phyloP scores from a whole-genome alignment of 2,797 vertebrate species.

The Sebastiscus albofasciatus region DNA sequence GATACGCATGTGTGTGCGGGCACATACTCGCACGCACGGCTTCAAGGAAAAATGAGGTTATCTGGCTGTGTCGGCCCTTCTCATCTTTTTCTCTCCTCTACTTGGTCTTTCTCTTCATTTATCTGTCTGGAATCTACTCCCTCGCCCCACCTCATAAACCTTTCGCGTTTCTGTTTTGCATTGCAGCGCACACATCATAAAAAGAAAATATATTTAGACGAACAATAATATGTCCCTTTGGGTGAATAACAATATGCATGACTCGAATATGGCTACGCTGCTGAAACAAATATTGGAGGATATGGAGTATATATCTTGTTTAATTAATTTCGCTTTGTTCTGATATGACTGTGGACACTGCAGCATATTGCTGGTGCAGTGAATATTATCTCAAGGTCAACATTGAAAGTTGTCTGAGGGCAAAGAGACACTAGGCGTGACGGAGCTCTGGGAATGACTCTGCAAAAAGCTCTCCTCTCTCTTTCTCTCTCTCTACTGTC shows the following conservation, averaged over 20 bases:
- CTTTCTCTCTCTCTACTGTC: conserved; percentile 27
- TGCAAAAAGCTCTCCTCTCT: conserved; percentile 56
- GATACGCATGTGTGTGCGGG: neutral
- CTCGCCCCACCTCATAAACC: conserved; percentile 35
- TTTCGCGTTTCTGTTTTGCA: conserved; percentile 38
- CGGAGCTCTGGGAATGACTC: conserved; percentile 60
- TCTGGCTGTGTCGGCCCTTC: conserved; percentile 38
- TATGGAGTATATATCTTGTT: conserved; percentile 19
- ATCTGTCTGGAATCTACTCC: conserved; percentile 56
- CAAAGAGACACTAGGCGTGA: conserved; percentile 66
- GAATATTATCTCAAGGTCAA: conserved; percentile 68
- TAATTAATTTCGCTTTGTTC: conserved; percentile 55
- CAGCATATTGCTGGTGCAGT: conserved; percentile 55
- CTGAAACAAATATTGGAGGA: conserved; percentile 16
- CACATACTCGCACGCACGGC: neutral
- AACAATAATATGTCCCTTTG: conserved; percentile 37
- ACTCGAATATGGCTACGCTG: neutral
- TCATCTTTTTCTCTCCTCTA: conserved; percentile 29
- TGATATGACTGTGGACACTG: conserved; percentile 39
- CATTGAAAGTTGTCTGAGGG: conserved; percentile 64
- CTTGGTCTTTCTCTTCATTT: conserved; percentile 48
- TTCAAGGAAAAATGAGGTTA: conserved; percentile 51
- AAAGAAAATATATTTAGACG: conserved; percentile 40
- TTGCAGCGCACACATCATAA: conserved; percentile 30
- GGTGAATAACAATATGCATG: conserved; percentile 45